phyloP scores from a whole-genome alignment of 2,113 vertebrate species.

The Boulengerochromis microlepis region DNA sequence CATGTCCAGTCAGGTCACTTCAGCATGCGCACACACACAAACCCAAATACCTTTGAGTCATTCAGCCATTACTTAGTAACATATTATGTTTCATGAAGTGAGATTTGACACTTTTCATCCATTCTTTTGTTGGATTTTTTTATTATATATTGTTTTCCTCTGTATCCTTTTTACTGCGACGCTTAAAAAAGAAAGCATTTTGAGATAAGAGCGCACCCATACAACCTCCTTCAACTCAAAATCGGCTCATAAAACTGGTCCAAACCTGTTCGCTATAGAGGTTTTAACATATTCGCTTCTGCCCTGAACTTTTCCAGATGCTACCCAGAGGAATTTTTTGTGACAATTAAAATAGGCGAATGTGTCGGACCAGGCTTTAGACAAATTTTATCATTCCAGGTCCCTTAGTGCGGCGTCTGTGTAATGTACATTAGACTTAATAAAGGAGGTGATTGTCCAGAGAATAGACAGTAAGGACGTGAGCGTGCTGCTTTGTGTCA shows the following conservation, averaged over 20 bases:
- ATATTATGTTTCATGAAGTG: conserved; percentile 15
- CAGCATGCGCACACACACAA: background rate
- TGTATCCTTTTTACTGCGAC: no score
- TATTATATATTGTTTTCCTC: background rate
- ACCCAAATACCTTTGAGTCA: conserved; percentile 25
- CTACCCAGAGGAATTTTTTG: background rate
- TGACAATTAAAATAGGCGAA: background rate
- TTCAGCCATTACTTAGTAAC: conserved; percentile 3
- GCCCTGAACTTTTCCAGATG: background rate
- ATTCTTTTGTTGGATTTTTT: background rate
- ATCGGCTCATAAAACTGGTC: background rate
- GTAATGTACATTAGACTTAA: background rate
- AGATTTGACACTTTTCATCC: background rate
- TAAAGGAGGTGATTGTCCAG: background rate
- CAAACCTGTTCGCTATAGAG: background rate
- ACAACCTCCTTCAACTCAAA: background rate
- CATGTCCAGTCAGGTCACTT: conserved; percentile 45
- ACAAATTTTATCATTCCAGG: background rate
- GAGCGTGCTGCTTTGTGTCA: background rate
- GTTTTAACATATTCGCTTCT: background rate
- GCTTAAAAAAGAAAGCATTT: background rate
- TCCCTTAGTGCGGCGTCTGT: background rate
- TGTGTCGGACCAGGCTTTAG: background rate
- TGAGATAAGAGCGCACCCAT: background rate
- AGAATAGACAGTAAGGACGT: background rate